Conservation (phyloP, 2,113 vertebrate genomes). For the Osmerus mordax region DNA sequence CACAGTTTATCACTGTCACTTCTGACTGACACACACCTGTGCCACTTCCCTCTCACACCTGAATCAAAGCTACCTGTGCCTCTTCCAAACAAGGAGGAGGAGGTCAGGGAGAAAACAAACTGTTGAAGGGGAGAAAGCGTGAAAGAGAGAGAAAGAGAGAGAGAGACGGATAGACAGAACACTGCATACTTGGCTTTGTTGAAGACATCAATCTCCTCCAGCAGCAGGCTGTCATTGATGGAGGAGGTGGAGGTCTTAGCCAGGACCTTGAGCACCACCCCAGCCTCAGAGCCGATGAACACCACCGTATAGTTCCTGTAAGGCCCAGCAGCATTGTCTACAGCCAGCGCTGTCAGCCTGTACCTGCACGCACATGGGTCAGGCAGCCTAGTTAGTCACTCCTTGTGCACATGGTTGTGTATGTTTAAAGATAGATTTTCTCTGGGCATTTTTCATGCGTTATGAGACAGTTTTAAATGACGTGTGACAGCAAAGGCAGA, state of each 20-base stretch:
- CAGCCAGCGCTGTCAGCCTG: slow-evolving; percentile 86
- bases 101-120: slow-evolving; percentile 15
- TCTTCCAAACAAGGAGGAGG: slow-evolving; percentile 25
- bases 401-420: background rate
- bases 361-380: slow-evolving; percentile 72
- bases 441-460: background rate
- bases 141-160: slow-evolving; percentile 10
- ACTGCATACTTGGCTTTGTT: slow-evolving; percentile 89
- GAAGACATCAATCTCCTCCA: slow-evolving; percentile 97
- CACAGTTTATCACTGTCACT: slow-evolving; percentile 42
- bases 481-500: background rate
- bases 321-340: slow-evolving; percentile 89
- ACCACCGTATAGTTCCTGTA: slow-evolving; percentile 93
- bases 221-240: slow-evolving; percentile 88
- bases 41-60: background rate
- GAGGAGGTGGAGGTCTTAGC: slow-evolving; percentile 85
- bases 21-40: slow-evolving; percentile 22
- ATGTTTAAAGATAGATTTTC: slow-evolving; percentile 3
- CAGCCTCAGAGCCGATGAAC: slow-evolving; percentile 93
- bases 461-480: background rate
- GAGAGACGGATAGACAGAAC: background rate
- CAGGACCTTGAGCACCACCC: slow-evolving; percentile 92
- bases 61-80: slow-evolving; percentile 14
- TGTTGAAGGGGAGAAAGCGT: slow-evolving; percentile 14
- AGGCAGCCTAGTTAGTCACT: slow-evolving; percentile 23